Percentiles rank a stretch among this genome's conserved stretches.
Conservation (phyloP, 2,113 vertebrate genomes). For the Phalacrocorax carbo region DNA sequence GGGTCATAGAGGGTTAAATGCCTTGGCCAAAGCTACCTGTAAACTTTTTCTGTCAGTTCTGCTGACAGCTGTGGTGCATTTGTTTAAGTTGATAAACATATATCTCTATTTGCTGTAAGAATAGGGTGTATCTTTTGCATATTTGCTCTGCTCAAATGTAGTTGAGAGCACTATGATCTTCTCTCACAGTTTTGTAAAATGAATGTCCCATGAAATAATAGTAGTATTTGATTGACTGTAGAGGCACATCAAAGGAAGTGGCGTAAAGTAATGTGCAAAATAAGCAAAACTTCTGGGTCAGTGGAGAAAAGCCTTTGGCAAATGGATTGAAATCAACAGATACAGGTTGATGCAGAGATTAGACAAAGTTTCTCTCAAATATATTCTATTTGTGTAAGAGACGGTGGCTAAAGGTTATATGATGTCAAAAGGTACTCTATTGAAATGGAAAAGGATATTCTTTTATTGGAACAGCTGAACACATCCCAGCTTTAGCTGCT, state of each 20-base stretch:
- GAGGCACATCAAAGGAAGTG: neutral
- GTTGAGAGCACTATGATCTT: neutral
- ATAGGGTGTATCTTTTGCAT: neutral
- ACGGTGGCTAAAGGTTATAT: neutral
- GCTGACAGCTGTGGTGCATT: neutral
- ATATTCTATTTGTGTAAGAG: neutral
- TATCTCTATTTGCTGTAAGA: neutral
- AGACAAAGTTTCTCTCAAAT: neutral
- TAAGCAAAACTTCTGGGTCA: neutral
- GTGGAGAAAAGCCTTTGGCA: neutral
- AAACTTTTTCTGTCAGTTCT: neutral
- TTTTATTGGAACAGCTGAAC: neutral
- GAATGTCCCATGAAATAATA: neutral
- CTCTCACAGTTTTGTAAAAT: neutral
- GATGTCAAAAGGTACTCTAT: neutral
- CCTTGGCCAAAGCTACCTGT: neutral
- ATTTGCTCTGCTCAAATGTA: neutral
- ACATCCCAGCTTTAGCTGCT: neutral
- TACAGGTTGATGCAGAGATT: neutral
- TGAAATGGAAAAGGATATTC: neutral
- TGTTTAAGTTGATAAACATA: neutral
- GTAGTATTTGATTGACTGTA: neutral
- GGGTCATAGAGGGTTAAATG: neutral
- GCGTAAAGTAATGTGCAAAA: neutral
- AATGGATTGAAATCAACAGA: neutral